Evolutionary conservation across 2,888 invertebrate species (phyloP).

Genomic region (Invenusta paracnida): DNA sequence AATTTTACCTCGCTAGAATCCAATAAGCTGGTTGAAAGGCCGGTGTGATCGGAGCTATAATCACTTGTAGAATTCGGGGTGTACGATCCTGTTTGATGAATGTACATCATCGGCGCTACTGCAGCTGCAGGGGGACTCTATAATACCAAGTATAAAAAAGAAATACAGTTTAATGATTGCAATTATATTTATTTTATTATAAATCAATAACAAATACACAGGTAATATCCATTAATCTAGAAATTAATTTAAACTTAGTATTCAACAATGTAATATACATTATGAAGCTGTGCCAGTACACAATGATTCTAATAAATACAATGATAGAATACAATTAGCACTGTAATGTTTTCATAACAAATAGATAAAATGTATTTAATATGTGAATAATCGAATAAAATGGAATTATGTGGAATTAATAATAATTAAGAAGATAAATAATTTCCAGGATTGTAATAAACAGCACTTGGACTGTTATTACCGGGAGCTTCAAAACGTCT

Average conservation of each 20-base stretch:
- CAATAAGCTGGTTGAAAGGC: constrained; percentile 20
- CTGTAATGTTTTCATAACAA: not conserved
- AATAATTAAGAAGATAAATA: not conserved
- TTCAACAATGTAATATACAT: not conserved
- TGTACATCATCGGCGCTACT: constrained; percentile 23
- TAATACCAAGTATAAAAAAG: not conserved
- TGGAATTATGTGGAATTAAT: not conserved
- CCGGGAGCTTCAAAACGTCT: not conserved
- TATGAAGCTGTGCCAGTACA: not conserved
- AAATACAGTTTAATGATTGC: not conserved
- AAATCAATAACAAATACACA: not conserved
- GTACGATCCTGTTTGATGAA: constrained; percentile 23
- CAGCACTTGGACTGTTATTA: not conserved
- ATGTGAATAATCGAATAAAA: not conserved
- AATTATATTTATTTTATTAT: not conserved
- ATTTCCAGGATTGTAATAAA: not conserved
- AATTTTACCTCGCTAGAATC: constrained; percentile 27
- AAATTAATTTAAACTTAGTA: not conserved
- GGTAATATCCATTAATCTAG: not conserved
- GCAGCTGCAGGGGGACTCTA: constrained; percentile 12
- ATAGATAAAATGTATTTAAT: not conserved
- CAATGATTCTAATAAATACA: not conserved
- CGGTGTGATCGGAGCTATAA: constrained; percentile 32
- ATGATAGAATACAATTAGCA: not conserved
- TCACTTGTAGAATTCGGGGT: constrained; percentile 22